Base-by-base conservation (phyloP, 1,140 invertebrate genomes). In the Dysdera silvatica region DNA sequence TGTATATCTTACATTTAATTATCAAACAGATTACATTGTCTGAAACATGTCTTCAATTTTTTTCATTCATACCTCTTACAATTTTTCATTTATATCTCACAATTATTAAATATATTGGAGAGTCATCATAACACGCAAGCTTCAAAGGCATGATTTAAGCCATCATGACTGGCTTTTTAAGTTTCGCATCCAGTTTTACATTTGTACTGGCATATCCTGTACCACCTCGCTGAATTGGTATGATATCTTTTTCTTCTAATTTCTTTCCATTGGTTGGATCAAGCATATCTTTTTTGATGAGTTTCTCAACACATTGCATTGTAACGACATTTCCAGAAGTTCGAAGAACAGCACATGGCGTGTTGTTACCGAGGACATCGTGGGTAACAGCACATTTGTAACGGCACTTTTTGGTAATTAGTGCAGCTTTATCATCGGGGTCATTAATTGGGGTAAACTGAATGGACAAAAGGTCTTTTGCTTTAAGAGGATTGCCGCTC, bases 351-450 rank as follows among this genome's bases (percentile, higher is more conserved):
- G 89, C 94, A 78, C 88, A 94, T 7, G 92, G 91, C 4, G 94
- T 85, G 20, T 91, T 90, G 80, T 99, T 98, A 65, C 89, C 87
- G 12, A 99, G 77, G 53, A 96, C 84, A 79, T 99, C 97, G 76
- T 94, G 88, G 28, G 95, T 98, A 0, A 99, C 87, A 5, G 96
- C 88, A 78, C 97, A 99, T 83, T 95, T 95, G 74, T 96, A 99
- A 72, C 94, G 81, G 49, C 90, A 89, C 74, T 74, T 73, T 72
- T 77, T 78, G 5, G 74, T 66, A 41, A 80, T 78, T 10, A 79
- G 70, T 8, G 77, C 68, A 28, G 72, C 74, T 67, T 91, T 88
- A 73, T 86, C 85, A 41, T 68, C 61, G 0, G 86, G 85, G 77
- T 80, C 76, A 66, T 89, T 89, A 0, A 96, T 85, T 67, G 85